Percentiles rank a stretch among this genome's conserved stretches.
These are phyloP conservation scores for Vulpes lagopus DNA, from an alignment of 2,113 vertebrate species.

Conservation along the genomic window DNA sequence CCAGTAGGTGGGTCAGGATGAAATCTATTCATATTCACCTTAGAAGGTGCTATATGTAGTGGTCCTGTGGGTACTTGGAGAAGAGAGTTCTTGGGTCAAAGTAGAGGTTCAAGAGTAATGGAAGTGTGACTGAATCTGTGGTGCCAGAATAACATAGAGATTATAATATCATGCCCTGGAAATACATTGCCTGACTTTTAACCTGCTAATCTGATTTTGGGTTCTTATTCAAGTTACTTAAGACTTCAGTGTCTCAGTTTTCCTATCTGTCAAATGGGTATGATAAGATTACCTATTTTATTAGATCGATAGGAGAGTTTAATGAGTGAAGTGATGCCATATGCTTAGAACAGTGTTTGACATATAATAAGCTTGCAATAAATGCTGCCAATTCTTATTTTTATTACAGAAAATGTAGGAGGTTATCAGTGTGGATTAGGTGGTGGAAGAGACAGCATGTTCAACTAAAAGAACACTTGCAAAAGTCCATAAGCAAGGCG, in stretches of 20 bases:
- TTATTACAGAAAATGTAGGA: neutral
- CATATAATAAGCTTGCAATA: neutral
- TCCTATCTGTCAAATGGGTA: neutral
- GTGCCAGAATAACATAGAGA: neutral
- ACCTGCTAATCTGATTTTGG: neutral
- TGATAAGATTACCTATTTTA: neutral
- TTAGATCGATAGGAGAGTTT: neutral
- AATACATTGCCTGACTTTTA: neutral
- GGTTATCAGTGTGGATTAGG: neutral
- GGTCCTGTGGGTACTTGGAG: neutral
- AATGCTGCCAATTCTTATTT: neutral
- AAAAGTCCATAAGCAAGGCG: neutral
- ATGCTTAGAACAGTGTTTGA: neutral
- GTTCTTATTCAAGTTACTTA: slow-evolving; percentile 1
- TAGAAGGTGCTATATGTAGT: neutral
- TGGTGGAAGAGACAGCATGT: neutral
- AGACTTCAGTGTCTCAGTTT: neutral
- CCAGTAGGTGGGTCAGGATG: neutral
- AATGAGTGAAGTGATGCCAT: neutral
- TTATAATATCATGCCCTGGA: neutral
- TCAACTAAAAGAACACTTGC: neutral
- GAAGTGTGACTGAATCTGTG: neutral
- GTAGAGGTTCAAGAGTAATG: neutral
- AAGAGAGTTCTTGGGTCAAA: neutral
- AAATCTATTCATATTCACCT: neutral